Percentiles rank a stretch among this genome's conserved stretches.
Conservation (phyloP, 2,113 vertebrate genomes). For the Apodemus sylvaticus region DNA sequence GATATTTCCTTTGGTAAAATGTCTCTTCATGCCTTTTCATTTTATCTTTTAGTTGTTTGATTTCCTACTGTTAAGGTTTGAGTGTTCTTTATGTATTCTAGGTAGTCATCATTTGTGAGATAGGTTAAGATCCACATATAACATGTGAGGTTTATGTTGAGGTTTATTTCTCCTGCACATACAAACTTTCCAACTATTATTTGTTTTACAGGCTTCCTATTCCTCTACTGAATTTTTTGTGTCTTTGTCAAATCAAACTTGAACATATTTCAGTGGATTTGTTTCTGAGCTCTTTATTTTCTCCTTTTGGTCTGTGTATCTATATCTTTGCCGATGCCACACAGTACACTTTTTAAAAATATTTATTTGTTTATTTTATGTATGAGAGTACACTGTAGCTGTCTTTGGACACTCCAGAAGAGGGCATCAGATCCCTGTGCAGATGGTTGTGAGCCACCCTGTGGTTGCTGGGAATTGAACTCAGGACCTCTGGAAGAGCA, state of each 20-base stretch:
- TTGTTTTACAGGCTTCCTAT: background rate
- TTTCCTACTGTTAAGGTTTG: background rate
- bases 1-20: background rate
- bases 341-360: background rate
- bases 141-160: background rate
- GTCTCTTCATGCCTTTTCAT: constrained; percentile 7
- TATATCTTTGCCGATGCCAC: background rate
- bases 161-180: background rate
- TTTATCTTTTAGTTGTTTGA: background rate
- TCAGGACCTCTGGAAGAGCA: too few relatives aligned
- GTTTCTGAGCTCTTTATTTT: background rate
- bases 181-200: background rate
- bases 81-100: background rate
- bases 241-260: constrained; percentile 5
- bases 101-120: background rate
- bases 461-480: too few relatives aligned
- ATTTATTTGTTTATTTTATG: too few relatives aligned
- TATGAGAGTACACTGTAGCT: too few relatives aligned
- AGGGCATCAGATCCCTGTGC: too few relatives aligned
- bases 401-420: too few relatives aligned
- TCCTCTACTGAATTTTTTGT: background rate
- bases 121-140: background rate
- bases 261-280: background rate
- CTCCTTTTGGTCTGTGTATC: background rate
- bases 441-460: too few relatives aligned